Percentiles rank a stretch among this genome's conserved stretches.
Conservation (phyloP, 2,113 vertebrate genomes). For the Syngnathus scovelli region DNA sequence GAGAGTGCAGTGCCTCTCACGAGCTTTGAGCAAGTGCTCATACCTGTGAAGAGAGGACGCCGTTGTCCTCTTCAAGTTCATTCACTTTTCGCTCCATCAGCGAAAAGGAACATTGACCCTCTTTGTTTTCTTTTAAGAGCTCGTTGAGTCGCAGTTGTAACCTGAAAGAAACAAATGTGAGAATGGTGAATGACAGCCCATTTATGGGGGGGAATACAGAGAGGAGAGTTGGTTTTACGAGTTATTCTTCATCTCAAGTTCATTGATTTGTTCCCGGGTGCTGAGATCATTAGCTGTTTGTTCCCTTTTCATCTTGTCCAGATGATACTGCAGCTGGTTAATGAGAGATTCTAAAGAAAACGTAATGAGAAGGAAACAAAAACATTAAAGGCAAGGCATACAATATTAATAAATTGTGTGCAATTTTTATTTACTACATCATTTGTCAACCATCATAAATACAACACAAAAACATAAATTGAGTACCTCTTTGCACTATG, state of each 20-base stretch:
- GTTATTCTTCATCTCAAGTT: slow-evolving; percentile 76
- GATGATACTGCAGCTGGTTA: slow-evolving; percentile 75
- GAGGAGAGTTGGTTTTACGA: slow-evolving; percentile 56
- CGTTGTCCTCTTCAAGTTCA: slow-evolving; percentile 82
- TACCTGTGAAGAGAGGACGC: slow-evolving; percentile 83
- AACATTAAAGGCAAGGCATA: not conserved
- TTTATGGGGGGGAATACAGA: not conserved
- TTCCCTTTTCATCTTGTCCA: slow-evolving; percentile 76
- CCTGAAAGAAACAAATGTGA: slow-evolving; percentile 46
- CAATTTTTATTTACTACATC: not conserved
- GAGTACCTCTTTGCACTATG: slow-evolving; percentile 77
- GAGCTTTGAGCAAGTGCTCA: not conserved
- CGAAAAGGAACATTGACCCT: slow-evolving; percentile 74
- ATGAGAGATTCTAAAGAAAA: slow-evolving; percentile 73
- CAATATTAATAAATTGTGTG: not conserved
- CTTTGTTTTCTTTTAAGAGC: slow-evolving; percentile 79
- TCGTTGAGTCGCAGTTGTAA: slow-evolving; percentile 77
- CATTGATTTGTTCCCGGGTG: slow-evolving; percentile 70
- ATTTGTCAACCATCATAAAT: not conserved
- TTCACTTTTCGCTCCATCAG: slow-evolving; percentile 84
- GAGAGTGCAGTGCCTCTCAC: not conserved
- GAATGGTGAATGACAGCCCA: not conserved
- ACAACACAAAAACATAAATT: not conserved
- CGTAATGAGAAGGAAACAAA: not conserved
- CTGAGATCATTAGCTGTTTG: slow-evolving; percentile 65